Evolutionary conservation across 2,888 invertebrate genomes (phyloP), one percentile per base, ranked within the genome.

Genomic region (Netelia melanura): DNA sequence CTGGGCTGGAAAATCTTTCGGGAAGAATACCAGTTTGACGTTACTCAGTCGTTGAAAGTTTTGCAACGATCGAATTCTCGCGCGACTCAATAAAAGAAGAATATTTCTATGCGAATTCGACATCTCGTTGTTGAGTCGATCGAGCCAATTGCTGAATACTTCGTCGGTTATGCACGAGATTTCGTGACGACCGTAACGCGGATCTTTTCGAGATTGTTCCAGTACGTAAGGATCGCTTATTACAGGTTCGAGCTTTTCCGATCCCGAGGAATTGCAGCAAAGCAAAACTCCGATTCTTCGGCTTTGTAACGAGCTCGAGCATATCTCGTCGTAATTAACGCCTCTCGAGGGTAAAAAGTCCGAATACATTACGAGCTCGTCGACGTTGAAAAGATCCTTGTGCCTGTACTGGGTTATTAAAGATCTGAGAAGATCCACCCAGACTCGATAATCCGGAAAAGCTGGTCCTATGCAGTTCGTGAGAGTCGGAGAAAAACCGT

Each of bases 191-290:
- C 30, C 67, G 52, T 91, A 91, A 11, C 84, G 64, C 68, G 81
- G 87, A 3, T 88, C 88, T 2, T 88, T 75, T 3, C 17, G 30
- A 5, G 62, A 17, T n/a, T 56, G 17, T 2, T 76, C 71, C 38
- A 78, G 56, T 61, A 81, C 77, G 38, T 90, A 91, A 9, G 89
- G 84, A 8, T 89, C 90, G 74, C 88, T 90, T 74, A 92, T 89
- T n/a, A 92, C 61, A 2, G 90, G 88, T 6, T 89, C 89, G 9
- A 91, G 85, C 80, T 91, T 92, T 70, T 90, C 90, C 9, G 86
- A 89, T 6, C 92, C 92, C 1, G 91, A 87, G 0, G 91, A 87
- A 74, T 92, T 92, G 85, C 90, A 91, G 43, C 90, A 89, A 38
- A 91, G 83, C 38, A 92, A 56, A 10, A 91, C 67, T 1, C 88